Evolutionary conservation across 2,797 vertebrate species (phyloP), one percentile per base, ranked within the genome.

Genomic region (Oryzias dopingdopingensis): DNA sequence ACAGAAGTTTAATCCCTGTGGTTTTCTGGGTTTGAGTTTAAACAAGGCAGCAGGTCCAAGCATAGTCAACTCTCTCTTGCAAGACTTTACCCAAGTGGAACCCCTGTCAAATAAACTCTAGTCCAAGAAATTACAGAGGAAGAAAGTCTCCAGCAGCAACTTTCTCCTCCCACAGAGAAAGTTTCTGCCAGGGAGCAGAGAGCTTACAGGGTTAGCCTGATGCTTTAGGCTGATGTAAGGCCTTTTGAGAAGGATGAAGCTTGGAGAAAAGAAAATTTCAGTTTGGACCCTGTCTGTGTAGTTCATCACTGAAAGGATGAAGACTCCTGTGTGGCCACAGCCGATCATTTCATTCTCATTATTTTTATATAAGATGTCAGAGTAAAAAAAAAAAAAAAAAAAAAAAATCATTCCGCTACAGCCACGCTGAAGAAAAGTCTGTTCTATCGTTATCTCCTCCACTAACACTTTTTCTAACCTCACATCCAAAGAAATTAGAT

Each of bases 1-100:
- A 79, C 78, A 84, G 78, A 80, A 73, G 56, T 78, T 66, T 74
- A 84, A 80, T 81, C 84, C 78, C 81, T 60, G 74, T 42, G 52
- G 81, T 70, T 82, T 83, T 74, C 68, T 65, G 37, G 55, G 62
- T 74, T 72, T 61, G 63, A 66, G 64, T 77, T 76, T 67, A 72
- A 83, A 82, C 76, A 77, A 72, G 67, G 69, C 77, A 72, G 58
- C 57, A 70, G 64, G 70, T 71, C 14, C 20, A 68, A 60, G 66
- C 29, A 18, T 48, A 68, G 65, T 59, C 59, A 23, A 65, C 52
- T 48, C 50, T 32, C 52, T 80, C 62, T 67, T 65, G 65, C 58
- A 74, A 72, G 73, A 69, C 65, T 69, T 77, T 76, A 78, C 66
- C 72, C 58, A 52, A 70, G 74, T 79, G 79, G 72, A 86, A 79